A percentile compares a stretch with the other conserved stretches of the same genome.
phyloP scores from a whole-genome alignment of 2,888 invertebrate species.

The Apodemia zela region DNA sequence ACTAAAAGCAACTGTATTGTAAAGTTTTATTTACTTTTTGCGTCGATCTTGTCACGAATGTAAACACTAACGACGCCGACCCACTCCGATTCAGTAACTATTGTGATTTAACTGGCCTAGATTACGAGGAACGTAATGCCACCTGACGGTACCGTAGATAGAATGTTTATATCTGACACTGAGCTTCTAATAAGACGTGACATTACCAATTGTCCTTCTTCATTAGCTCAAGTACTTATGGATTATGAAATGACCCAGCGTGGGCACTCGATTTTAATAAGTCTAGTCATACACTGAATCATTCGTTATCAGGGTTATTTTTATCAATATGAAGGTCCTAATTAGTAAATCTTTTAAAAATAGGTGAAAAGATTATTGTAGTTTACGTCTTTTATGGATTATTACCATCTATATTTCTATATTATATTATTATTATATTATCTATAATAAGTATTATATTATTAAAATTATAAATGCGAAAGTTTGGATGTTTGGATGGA shows the following conservation, averaged over 20 bases:
- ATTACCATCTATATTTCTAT: no score
- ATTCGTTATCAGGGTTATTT: neutral
- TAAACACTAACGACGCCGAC: conserved; percentile 33
- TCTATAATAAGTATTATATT: no score
- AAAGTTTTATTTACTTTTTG: conserved; percentile 25
- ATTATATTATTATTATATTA: no score
- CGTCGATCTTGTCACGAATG: conserved; percentile 30
- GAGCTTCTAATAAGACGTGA: conserved; percentile 21
- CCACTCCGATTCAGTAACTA: conserved; percentile 30
- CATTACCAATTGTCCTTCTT: conserved; percentile 12
- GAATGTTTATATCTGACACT: conserved; percentile 28
- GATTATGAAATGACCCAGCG: conserved; percentile 2
- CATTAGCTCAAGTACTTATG: conserved; percentile 5
- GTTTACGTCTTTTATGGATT: no score
- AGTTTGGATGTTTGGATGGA: no score
- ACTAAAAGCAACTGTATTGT: conserved; percentile 21
- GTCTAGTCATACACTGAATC: neutral
- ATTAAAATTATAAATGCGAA: no score
- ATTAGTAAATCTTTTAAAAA: neutral
- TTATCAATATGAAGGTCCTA: neutral
- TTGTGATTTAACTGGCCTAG: conserved; percentile 8
- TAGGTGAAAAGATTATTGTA: no score
- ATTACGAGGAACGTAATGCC: conserved; percentile 22
- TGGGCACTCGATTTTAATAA: neutral
- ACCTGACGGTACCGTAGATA: conserved; percentile 26